Base-by-base conservation (phyloP, 2,888 invertebrate species). In the Melanotus villosus region DNA sequence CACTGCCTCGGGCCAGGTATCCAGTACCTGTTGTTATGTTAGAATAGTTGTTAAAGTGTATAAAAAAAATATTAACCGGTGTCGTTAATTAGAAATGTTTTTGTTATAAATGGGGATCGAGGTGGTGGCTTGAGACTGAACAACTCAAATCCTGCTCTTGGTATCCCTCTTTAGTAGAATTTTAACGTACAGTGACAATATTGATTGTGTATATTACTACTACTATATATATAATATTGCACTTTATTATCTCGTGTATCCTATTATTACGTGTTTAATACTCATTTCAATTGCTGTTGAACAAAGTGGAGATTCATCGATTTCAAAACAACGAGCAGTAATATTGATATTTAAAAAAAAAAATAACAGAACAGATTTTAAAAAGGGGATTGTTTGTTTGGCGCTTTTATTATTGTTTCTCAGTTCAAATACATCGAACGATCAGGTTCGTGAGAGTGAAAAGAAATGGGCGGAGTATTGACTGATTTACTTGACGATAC, bases 1-100 rank as follows among this genome's bases (percentile, higher is more conserved):
- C 75, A 77, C 76, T 77, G 76, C 76, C 76, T 76, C 65, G 68
- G 75, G 75, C 75, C 70, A 73, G 73, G 75, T 73, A 72, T 72
- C 56, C 36, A 34, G 73, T 65, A 68, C 68, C 75, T 73, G 65
- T 77, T 77, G 76, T 77, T 77, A 77, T 64, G 69, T 73, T 77
- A 77, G 72, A 62, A 58, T 76, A 76, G 75, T 77, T 71, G 34
- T 59, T 68, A 65, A 65, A 70, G 45, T 65, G 65, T 70, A 66
- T 59, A 26, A n/a, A n/a, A n/a, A n/a, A n/a, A 65, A 65, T 65
- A 63, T 62, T 65, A 69, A 60, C 59, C 41, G 38, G 54, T 69
- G 65, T 60, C 69, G 69, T 69, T 65, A 59, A n/a, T 69, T 65
- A 64, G 45, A 41, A n/a, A n/a, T 12, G 32, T 59, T 68, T 56